These are phyloP conservation scores for Scomber colias DNA, from an alignment of 2,113 vertebrate species.

Conservation along the genomic window DNA sequence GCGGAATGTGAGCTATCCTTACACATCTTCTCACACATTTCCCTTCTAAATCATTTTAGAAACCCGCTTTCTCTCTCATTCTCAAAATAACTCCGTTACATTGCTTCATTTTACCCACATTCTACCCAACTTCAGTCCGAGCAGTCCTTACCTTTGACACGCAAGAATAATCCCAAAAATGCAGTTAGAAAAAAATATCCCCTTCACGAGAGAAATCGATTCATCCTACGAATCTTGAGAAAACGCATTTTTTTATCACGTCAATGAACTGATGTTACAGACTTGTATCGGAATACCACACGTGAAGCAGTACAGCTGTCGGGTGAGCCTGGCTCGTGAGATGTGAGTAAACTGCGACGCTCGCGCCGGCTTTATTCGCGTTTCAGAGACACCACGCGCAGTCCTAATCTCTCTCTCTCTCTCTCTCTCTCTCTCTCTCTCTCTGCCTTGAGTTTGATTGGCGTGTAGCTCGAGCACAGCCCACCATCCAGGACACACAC, in stretches of 20 bases:
- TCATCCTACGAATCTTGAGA: slow-evolving; percentile 20
- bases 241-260: slow-evolving; percentile 44
- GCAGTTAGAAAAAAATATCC: slow-evolving; percentile 23
- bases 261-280: neutral
- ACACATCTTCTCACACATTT: neutral
- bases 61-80: neutral
- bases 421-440: slow-evolving; percentile 27
- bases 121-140: neutral
- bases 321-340: slow-evolving; percentile 58
- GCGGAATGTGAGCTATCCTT: slow-evolving; percentile 8
- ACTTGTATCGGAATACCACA: slow-evolving; percentile 43
- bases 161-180: slow-evolving; percentile 42
- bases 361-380: slow-evolving; percentile 77
- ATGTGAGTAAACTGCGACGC: slow-evolving; percentile 77
- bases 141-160: slow-evolving; percentile 57
- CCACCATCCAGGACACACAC: slow-evolving; percentile 51
- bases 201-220: slow-evolving; percentile 36
- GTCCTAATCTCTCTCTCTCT: slow-evolving; percentile 60
- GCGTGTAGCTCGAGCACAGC: slow-evolving; percentile 74
- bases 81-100: neutral
- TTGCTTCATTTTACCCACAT: neutral
- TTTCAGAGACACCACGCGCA: slow-evolving; percentile 72
- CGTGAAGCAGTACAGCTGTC: slow-evolving; percentile 2
- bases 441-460: slow-evolving; percentile 75
- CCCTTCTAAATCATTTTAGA: too few relatives aligned